phyloP scores from a whole-genome alignment of 92 coral and sea anemone genomes.

The Anthopleura xanthogrammica region DNA sequence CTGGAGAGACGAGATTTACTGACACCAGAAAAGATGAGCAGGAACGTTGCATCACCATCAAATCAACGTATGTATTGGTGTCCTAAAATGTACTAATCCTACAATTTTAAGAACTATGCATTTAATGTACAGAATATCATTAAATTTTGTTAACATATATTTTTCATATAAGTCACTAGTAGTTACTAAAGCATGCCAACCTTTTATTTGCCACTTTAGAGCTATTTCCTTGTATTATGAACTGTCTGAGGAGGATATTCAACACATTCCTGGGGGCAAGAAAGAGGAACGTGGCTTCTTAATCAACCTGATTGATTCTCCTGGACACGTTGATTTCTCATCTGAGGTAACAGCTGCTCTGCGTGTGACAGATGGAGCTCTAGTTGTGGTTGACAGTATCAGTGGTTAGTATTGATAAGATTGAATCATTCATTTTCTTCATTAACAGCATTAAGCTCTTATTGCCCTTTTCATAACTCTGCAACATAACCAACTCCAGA shows the following conservation, averaged over 20 bases:
- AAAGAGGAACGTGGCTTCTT: slow-evolving; percentile 70
- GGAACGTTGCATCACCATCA: slow-evolving; percentile 95
- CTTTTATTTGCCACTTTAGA: slow-evolving; percentile 32
- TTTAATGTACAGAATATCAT: too few relatives aligned
- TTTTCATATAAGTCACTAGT: too few relatives aligned
- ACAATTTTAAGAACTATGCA: too few relatives aligned
- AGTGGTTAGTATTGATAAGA: slow-evolving; percentile 71
- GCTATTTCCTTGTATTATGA: slow-evolving; percentile 96
- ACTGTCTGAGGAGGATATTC: slow-evolving; percentile 63
- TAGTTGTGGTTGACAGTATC: slow-evolving; percentile 93
- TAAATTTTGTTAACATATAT: too few relatives aligned
- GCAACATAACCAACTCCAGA: too few relatives aligned
- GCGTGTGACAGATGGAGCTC: slow-evolving; percentile 99
- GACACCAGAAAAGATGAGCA: slow-evolving; percentile 98
- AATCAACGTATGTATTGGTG: slow-evolving; percentile 82
- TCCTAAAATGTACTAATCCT: too few relatives aligned
- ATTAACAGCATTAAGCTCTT: not conserved
- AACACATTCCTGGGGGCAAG: slow-evolving; percentile 49
- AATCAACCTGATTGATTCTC: slow-evolving; percentile 94
- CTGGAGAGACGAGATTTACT: slow-evolving; percentile 93
- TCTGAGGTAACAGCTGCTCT: slow-evolving; percentile 98
- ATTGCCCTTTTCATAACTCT: too few relatives aligned
- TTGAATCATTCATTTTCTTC: not conserved
- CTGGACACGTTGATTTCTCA: slow-evolving; percentile 98
- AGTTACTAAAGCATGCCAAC: not conserved